Evolutionary conservation across 1,140 invertebrate genomes (phyloP), one percentile per base, ranked within the genome.

Genomic region (Dufourea novaeangliae): DNA sequence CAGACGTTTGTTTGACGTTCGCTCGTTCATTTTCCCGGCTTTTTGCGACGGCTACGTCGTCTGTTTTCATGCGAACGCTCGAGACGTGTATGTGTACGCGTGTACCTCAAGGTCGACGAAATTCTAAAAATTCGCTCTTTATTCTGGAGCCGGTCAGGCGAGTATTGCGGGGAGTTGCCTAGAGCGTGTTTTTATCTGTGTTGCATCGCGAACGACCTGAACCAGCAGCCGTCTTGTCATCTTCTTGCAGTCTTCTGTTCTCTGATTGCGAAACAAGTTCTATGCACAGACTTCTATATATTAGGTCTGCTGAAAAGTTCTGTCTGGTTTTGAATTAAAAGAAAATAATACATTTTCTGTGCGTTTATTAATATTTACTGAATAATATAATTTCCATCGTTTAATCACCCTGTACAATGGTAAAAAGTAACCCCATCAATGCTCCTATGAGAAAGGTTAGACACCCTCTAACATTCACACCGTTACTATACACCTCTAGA

Each of bases 71-170:
- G 12, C 61, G 14, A n/a, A 41, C 20, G n/a, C n/a, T n/a, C n/a
- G 39, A 50, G 39, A 10, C 6, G 1, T 2, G 37, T 50, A 44
- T 11, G 14, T 14, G 41, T 14, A 14, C 41, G 41, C 52, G 71
- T n/a, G 56, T 20, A 14, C 29, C 29, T 75, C 71, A 64, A 76
- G 62, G 70, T 75, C 71, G 44, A 44, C n/a, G 34, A 57, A 74
- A 68, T 27, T 12, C n/a, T 46, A 37, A 74, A 73, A 79, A 68
- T 79, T 32, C 52, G 32, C 70, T 74, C 62, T 72, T 78, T 56
- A 63, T 72, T 37, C 64, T n/a, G 34, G 34, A 70, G 56, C 74
- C 74, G 74, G 74, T 77, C 57, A 25, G 32, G 29, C 74, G 8
- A 54, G 56, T 59, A 50, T 39, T 27, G 39, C 39, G 44, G n/a